Conservation (phyloP, 2,113 vertebrate genomes). For the Gymnorhina tibicen region DNA sequence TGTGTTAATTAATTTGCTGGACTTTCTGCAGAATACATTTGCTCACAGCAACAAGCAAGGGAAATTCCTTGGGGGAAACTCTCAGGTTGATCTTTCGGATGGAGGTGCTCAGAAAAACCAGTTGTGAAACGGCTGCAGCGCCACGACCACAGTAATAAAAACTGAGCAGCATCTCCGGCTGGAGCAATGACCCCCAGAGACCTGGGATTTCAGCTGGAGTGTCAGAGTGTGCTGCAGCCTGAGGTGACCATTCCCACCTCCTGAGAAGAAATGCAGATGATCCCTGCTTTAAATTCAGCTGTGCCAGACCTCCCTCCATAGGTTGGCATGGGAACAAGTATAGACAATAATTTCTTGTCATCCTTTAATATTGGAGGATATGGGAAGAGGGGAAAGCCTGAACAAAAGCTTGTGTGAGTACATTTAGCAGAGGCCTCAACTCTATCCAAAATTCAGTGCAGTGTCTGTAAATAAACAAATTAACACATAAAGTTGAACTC, state of each 20-base stretch:
- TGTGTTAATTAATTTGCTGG: neutral
- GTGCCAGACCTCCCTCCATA: neutral
- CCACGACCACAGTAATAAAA: neutral
- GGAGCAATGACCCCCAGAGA: neutral
- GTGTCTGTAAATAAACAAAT: neutral
- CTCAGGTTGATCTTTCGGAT: neutral
- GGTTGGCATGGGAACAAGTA: neutral
- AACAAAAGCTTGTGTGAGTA: neutral
- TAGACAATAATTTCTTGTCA: neutral
- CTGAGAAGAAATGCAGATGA: neutral
- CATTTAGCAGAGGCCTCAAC: neutral
- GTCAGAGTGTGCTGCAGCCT: neutral
- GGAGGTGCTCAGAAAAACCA: neutral
- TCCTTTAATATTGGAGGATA: neutral
- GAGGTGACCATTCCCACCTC: neutral
- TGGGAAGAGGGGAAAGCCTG: neutral
- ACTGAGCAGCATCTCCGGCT: neutral
- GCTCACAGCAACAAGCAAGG: neutral
- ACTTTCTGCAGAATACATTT: neutral
- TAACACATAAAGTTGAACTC: neutral
- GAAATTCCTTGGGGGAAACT: neutral
- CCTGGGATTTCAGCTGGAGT: neutral
- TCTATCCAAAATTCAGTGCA: neutral
- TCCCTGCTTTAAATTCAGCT: neutral
- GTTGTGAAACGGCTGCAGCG: neutral